These are phyloP conservation scores for Drosophila greeni DNA, from an alignment of 2,888 invertebrate genomes.

Conservation along the genomic window DNA sequence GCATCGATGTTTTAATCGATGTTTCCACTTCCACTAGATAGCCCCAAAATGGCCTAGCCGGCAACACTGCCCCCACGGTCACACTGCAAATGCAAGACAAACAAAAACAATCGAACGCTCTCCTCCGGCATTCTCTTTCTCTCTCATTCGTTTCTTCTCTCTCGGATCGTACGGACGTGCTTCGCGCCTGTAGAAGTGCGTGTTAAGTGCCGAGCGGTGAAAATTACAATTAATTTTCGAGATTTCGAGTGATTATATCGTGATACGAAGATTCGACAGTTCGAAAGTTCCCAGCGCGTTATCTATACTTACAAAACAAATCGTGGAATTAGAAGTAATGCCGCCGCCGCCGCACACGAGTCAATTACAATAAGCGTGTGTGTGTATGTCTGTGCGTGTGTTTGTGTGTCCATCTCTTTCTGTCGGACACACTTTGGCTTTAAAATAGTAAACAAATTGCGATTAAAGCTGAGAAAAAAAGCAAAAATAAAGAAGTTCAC, in stretches of 20 bases:
- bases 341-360: conserved; percentile 23
- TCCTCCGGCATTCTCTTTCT: background rate
- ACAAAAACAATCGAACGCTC: conserved; percentile 9
- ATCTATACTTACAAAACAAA: conserved; percentile 27
- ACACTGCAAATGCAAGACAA: conserved; percentile 4
- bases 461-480: conserved; percentile 1
- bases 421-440: conserved; percentile 2
- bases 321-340: conserved; percentile 12
- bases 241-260: conserved; percentile 7
- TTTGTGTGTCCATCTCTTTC: background rate
- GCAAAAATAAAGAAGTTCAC: conserved; percentile 1
- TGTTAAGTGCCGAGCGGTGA: conserved; percentile 18
- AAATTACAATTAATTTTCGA: conserved; percentile 21
- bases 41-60: background rate
- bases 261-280: conserved; percentile 2
- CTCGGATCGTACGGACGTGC: conserved; percentile 21
- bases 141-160: background rate
- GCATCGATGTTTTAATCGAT: too few species aligned
- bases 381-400: conserved; percentile 1
- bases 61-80: background rate
- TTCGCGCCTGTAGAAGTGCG: conserved; percentile 21
- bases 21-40: too few species aligned
- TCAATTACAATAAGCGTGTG: conserved; percentile 16
- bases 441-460: conserved; percentile 29
- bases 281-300: background rate